A percentile compares a stretch with the other conserved stretches of the same genome.
phyloP scores from a whole-genome alignment of 1,140 invertebrate genomes.

The Caenorhabditis brenneri region DNA sequence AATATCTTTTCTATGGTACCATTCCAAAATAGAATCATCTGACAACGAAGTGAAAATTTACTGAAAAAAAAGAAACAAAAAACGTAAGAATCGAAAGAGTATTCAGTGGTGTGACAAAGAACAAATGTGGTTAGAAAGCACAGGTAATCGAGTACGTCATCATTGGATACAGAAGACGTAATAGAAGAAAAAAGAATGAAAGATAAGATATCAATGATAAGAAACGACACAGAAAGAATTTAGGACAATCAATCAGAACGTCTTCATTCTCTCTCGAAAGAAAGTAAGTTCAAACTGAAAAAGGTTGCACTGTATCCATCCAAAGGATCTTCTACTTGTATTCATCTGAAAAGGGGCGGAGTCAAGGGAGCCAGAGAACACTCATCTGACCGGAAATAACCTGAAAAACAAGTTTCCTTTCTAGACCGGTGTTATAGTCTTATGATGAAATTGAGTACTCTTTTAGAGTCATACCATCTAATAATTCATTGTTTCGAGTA shows the following conservation, averaged over 20 bases:
- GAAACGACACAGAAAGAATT: not conserved
- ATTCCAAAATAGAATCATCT: too few relatives aligned
- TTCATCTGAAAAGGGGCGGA: not conserved
- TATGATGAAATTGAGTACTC: not conserved
- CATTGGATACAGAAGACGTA: not conserved
- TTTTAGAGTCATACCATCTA: too few relatives aligned
- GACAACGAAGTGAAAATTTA: not conserved
- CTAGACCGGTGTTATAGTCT: not conserved
- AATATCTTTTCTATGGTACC: too few relatives aligned
- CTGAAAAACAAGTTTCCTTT: not conserved
- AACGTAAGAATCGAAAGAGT: not conserved
- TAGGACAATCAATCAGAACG: not conserved
- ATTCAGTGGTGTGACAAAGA: slow-evolving; percentile 22
- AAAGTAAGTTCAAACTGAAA: too few relatives aligned
- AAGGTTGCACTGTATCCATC: not conserved
- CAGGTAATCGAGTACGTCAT: slow-evolving; percentile 15
- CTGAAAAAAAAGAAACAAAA: not conserved
- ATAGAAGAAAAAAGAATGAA: slow-evolving; percentile 18
- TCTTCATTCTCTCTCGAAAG: too few relatives aligned
- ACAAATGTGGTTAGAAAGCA: not conserved
- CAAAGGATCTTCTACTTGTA: not conserved
- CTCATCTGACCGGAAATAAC: not conserved
- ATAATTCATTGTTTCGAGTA: too few relatives aligned
- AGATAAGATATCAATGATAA: slow-evolving; percentile 32
- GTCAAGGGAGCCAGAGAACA: not conserved